Evolutionary conservation across 1,140 invertebrate species (phyloP), one percentile per base, ranked within the genome.

Genomic region (Drosophila mauritiana): DNA sequence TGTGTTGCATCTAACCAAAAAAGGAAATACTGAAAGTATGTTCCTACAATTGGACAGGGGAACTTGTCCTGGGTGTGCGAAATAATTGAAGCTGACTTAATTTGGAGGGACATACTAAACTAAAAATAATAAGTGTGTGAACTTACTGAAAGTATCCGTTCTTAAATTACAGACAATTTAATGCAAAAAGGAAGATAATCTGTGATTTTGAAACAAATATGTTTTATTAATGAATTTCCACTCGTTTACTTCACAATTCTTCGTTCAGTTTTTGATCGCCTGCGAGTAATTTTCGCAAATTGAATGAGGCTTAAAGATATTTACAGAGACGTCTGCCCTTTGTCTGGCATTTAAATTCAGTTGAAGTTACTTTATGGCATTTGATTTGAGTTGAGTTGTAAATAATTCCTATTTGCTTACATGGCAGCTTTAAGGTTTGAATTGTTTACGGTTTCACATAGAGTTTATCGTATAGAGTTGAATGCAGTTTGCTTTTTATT

Each of bases 341-440:
- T 36, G 46, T 45, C 31, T 40, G 67, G 65, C 70, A 64, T 39
- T 57, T 86, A 88, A 88, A 88, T 88, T 88, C 83, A 83, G 82
- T 68, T 89, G 68, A 74, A 84, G 73, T 89, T 89, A 89, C 73
- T 72, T 89, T 89, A 89, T 89, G 84, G 84, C 84, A 89, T 84
- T 86, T 80, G 64, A 52, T 78, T 82, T 65, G 55, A 62, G 39
- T 73, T 62, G 53, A 67, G 52, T 56, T 72, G 37, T 59, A 59
- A 59, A 73, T 81, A 55, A 64, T 78, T 72, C 57, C 80, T 74
- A 74, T 69, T 68, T 75, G 69, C 72, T 75, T 76, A 68, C 78
- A 52, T 58, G 25, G 67, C 59, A 59, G 73, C 59, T 40, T 68
- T 68, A 42, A 77, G 59, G 34, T 73, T 73, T 74, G 51, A 74